Base-by-base conservation (phyloP, 2,113 vertebrate genomes). In the Campylorhamphus procurvoides region DNA sequence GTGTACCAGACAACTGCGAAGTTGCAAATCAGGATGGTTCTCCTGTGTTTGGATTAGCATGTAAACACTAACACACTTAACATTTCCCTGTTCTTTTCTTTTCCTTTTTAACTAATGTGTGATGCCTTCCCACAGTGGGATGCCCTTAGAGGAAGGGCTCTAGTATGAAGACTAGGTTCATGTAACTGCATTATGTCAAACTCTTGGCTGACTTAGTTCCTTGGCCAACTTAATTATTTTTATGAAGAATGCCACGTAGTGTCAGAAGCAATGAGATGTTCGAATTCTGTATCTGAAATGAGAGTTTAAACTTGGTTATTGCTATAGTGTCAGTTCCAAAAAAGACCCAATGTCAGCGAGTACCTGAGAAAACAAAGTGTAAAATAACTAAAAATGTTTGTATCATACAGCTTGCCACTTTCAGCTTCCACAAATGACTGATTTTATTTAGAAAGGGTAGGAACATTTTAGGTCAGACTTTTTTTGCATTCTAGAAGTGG, bases 251-350 rank as follows among this genome's bases (percentile, higher is more conserved):
- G 42, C 42, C 4, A 2, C 8, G 37, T 46, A 40, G 31, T 35
- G 72, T 72, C 67, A 79, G 42, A 89, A 79, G 59, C 55, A 73
- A 66, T 74, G 59, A 77, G 53, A 42, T 46, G 37, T 37, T 84
- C 71, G 25, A 60, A 69, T 95, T 76, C 50, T 66, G 15, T 64
- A 35, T 84, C 60, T 63, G 33, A 74, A 81, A 74, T 71, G 12
- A 72, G 50, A 90, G 31, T 58, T 76, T 60, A 66, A 91, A 91
- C 53, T 90, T 53, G 63, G 31, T 83, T 92, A 59, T 67, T 80
- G 50, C 58, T 64, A 6, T 33, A 73, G 9, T 29, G 24, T 24
- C 77, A 60, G 46, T 72, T 83, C 3, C 46, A 47, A 82, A 66
- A 50, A 76, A 82, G 12, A 27, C 29, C 14, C 33, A 47, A 69